Evolutionary conservation across 1,140 invertebrate species (phyloP).

Genomic region (Neodiprion lecontei): DNA sequence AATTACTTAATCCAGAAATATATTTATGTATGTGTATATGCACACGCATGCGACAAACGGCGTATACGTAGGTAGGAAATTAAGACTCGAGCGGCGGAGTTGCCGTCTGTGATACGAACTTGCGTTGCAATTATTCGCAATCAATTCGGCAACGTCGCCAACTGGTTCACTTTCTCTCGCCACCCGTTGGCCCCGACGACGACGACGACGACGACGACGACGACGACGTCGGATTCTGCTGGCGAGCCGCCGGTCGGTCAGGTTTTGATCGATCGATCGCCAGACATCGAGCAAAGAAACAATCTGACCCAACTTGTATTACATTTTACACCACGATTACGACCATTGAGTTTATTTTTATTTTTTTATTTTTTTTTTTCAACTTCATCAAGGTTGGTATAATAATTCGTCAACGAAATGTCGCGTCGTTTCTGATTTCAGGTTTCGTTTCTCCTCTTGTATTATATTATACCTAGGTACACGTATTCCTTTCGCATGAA

Average conservation of each 20-base stretch:
- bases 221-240: background rate
- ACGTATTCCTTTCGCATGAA: too few species aligned
- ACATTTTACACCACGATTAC: too few species aligned
- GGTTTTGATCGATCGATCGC: background rate
- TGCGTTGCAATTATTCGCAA: conserved; percentile 30
- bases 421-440: too few species aligned
- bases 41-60: too few species aligned
- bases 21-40: too few species aligned
- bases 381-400: too few species aligned
- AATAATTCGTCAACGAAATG: too few species aligned
- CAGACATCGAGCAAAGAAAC: background rate
- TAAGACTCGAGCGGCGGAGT: conserved; percentile 29
- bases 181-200: background rate
- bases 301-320: background rate
- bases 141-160: conserved; percentile 55
- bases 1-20: too few species aligned
- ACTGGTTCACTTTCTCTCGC: conserved; percentile 58
- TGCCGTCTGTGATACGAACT: conserved; percentile 36
- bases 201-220: background rate
- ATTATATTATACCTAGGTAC: too few species aligned
- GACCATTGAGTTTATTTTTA: too few species aligned
- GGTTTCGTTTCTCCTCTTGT: too few species aligned
- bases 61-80: background rate
- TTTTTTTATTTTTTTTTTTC: too few species aligned
- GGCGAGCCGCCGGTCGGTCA: background rate